Conservation (phyloP, 2,113 vertebrate genomes). For the Corythornis madagascariensis region DNA sequence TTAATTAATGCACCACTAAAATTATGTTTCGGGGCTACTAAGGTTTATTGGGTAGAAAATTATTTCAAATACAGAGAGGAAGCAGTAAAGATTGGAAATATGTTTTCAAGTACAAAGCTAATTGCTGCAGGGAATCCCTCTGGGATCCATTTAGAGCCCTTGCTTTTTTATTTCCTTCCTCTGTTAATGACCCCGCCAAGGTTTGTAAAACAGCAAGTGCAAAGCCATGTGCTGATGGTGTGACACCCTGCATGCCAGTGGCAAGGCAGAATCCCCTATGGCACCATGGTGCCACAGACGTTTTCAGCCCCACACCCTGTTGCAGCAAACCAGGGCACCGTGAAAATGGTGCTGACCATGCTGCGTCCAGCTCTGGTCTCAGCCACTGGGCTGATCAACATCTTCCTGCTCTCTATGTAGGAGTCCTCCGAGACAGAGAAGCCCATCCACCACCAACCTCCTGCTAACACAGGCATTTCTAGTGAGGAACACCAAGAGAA, state of each 20-base stretch:
- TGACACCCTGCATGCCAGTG: not conserved
- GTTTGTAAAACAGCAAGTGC: conserved; percentile 54
- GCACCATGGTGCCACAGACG: fast-evolving
- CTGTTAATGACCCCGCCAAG: conserved; percentile 48
- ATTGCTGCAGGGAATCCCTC: conserved; percentile 65
- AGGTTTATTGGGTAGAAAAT: conserved; percentile 70
- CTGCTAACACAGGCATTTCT: not conserved
- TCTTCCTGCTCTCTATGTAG: not conserved
- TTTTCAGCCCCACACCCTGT: not conserved
- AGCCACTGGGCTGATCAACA: not conserved
- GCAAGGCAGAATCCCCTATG: not conserved
- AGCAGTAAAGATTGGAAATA: conserved; percentile 63
- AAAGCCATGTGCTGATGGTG: not conserved
- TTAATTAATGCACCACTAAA: conserved; percentile 63
- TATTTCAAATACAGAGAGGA: conserved; percentile 65
- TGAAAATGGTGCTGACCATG: not conserved
- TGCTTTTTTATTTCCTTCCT: conserved; percentile 56
- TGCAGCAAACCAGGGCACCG: not conserved
- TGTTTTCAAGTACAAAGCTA: conserved; percentile 64
- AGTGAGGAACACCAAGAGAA: not conserved
- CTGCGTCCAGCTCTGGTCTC: not conserved
- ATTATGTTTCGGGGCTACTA: conserved; percentile 62
- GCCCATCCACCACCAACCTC: not conserved
- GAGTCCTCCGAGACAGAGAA: not conserved
- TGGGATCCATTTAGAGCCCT: conserved; percentile 63